A percentile compares a stretch with the other conserved stretches of the same genome.
These are phyloP conservation scores for rabbit (Oryctolagus cuniculus) DNA, from an alignment of 2,113 vertebrate genomes.

Conservation along the genomic window mOryCun1.1 NC_091439.1:38441001-38441500, in stretches of 20 bases:
- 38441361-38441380: background rate
- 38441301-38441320: background rate
- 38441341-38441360: background rate
- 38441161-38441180: background rate
- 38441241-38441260: background rate
- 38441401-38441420: too few relatives aligned
- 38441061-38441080: rapidly evolving
- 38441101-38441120: background rate
- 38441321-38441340: background rate
- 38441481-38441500: too few relatives aligned
- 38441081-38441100: rapidly evolving
- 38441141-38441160: background rate
- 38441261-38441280: background rate
- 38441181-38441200: background rate
- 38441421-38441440: too few relatives aligned
- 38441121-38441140: background rate
- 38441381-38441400: too few relatives aligned
- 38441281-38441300: background rate
- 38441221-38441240: background rate
- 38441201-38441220: background rate
- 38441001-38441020: background rate
- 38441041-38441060: background rate
- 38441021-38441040: background rate
- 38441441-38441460: too few relatives aligned
- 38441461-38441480: too few relatives aligned